A percentile compares a stretch with the other conserved stretches of the same genome.
Conservation (phyloP, 2,888 invertebrate genomes). For the Calameuta filiformis region DNA sequence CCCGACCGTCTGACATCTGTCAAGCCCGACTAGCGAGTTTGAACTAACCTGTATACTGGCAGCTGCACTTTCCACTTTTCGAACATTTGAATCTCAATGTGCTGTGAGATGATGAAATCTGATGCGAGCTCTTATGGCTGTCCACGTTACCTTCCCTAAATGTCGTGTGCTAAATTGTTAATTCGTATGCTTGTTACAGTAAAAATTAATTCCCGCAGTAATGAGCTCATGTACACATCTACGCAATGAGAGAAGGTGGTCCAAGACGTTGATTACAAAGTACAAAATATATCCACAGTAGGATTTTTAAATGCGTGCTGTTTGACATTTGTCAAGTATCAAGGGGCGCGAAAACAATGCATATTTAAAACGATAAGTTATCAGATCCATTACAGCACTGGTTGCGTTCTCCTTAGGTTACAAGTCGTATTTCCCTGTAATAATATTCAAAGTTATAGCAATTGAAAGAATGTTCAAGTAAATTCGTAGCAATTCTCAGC, state of each 20-base stretch:
- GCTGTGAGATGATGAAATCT: conserved; percentile 10
- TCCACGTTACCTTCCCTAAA: conserved; percentile 10
- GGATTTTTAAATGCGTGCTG: background rate
- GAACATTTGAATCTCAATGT: conserved; percentile 16
- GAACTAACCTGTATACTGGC: conserved; percentile 3
- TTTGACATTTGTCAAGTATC: background rate
- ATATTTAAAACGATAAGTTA: background rate
- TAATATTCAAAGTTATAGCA: background rate
- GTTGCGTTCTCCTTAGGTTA: background rate
- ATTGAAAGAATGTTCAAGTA: background rate
- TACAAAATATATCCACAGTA: background rate
- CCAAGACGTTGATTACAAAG: background rate
- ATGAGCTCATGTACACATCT: background rate
- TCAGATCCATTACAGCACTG: background rate
- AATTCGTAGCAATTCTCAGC: background rate
- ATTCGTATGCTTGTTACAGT: conserved; percentile 1
- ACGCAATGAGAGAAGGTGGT: conserved; percentile 3
- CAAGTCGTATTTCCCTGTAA: background rate
- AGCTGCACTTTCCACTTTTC: conserved; percentile 12
- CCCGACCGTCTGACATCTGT: background rate
- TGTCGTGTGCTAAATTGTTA: conserved; percentile 3
- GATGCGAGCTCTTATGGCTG: conserved; percentile 17
- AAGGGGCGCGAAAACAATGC: background rate
- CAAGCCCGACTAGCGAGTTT: background rate
- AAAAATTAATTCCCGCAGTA: background rate